Conservation (phyloP, 2,888 invertebrate species). For the Drosophila paranaensis region DNA sequence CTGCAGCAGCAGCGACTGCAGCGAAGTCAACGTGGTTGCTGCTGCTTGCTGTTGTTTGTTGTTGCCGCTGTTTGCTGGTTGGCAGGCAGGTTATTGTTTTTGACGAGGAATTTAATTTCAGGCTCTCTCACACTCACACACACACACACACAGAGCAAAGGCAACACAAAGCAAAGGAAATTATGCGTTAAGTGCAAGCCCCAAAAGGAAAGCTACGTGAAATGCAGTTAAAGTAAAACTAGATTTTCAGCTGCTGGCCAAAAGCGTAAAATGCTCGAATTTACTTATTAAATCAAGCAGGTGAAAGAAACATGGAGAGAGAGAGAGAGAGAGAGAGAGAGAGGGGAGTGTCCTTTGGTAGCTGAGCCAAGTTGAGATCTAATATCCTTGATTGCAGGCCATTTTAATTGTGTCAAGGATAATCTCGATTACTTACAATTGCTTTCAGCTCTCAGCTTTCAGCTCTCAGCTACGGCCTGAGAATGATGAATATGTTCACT, state of each 20-base stretch:
- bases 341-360: background rate
- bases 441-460: background rate
- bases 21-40: conserved; percentile 29
- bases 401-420: conserved; percentile 4
- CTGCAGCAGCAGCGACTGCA: conserved; percentile 20
- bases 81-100: conserved; percentile 69
- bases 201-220: conserved; percentile 13
- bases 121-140: conserved; percentile 40
- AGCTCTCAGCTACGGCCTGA: background rate
- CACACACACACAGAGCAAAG: conserved; percentile 10
- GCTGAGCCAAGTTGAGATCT: background rate
- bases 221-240: conserved; percentile 4
- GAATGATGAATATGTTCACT: conserved; percentile 10
- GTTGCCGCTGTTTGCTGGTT: conserved; percentile 25
- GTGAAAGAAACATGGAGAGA: too few species aligned
- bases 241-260: too few species aligned
- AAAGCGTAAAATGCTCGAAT: too few species aligned
- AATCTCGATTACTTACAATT: conserved; percentile 10
- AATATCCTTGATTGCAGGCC: background rate
- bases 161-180: conserved; percentile 56
- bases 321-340: too few species aligned
- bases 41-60: background rate
- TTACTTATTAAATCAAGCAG: too few species aligned
- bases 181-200: conserved; percentile 50
- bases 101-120: conserved; percentile 75